These are phyloP conservation scores for Chrysomela aeneicollis DNA, from an alignment of 2,888 invertebrate species.

Conservation along the genomic window DNA sequence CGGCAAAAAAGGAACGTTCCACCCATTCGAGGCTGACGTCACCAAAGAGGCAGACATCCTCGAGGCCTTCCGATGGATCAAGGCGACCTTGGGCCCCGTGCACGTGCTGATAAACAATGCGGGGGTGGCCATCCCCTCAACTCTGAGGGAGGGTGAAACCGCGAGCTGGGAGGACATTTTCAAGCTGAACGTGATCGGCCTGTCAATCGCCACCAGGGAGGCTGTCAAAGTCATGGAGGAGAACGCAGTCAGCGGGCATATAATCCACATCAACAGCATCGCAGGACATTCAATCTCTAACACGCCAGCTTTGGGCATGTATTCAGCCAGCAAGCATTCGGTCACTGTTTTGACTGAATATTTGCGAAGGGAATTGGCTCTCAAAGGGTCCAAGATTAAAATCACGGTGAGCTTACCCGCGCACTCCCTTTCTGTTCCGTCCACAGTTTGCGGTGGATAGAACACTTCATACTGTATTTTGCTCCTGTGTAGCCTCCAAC, in stretches of 20 bases:
- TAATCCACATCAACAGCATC: constrained; percentile 28
- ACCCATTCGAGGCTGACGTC: constrained; percentile 54
- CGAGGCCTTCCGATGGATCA: constrained; percentile 53
- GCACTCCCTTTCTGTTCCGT: no score
- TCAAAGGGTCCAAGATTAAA: constrained; percentile 37
- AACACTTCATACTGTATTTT: no score
- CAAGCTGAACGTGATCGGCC: constrained; percentile 35
- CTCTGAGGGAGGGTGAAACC: constrained; percentile 43
- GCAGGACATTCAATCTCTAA: constrained; percentile 14
- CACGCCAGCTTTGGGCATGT: constrained; percentile 19
- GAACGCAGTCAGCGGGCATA: constrained; percentile 23
- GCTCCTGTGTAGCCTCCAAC: no score
- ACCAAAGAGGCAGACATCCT: constrained; percentile 53
- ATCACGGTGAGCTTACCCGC: constrained; percentile 37
- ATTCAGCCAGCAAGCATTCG: constrained; percentile 42
- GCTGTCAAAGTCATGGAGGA: constrained; percentile 34
- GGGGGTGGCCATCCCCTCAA: constrained; percentile 42
- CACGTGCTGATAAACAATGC: constrained; percentile 59
- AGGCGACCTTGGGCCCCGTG: constrained; percentile 52
- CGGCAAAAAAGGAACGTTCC: constrained; percentile 50
- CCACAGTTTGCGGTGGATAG: no score
- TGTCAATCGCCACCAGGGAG: constrained; percentile 46
- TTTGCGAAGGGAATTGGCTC: constrained; percentile 38
- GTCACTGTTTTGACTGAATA: constrained; percentile 43
- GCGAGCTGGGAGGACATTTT: constrained; percentile 37